These are phyloP conservation scores for Circaetus gallicus DNA, from an alignment of 2,113 vertebrate genomes.

Conservation along the genomic window DNA sequence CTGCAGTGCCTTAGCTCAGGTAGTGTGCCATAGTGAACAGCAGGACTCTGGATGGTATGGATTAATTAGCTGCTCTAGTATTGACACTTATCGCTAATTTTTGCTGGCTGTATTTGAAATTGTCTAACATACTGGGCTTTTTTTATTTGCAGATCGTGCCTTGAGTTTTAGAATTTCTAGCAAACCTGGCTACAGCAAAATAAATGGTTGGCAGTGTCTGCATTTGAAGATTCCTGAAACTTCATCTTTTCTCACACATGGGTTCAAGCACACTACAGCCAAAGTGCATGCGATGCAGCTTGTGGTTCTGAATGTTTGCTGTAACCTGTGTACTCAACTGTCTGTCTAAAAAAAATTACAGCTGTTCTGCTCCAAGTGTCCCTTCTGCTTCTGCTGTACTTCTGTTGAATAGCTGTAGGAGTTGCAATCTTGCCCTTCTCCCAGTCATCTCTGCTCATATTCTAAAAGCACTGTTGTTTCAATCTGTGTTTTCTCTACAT, in stretches of 20 bases:
- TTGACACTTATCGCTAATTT: neutral
- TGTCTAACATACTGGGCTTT: neutral
- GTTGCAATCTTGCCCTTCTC: neutral
- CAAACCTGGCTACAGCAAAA: neutral
- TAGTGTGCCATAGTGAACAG: neutral
- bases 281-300: fast-evolving
- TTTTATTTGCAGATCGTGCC: neutral
- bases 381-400: neutral
- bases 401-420: fast-evolving
- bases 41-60: neutral
- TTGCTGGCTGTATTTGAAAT: neutral
- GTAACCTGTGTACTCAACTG: neutral
- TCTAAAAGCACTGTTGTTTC: neutral
- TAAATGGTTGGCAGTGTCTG: neutral
- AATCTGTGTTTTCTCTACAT: neutral
- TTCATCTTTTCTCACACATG: neutral
- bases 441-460: fast-evolving
- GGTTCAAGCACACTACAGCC: neutral
- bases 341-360: neutral
- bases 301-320: neutral
- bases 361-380: neutral
- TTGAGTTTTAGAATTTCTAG: neutral
- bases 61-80: neutral
- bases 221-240: neutral
- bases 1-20: neutral